Evolutionary conservation across 2,888 invertebrate genomes (phyloP).

Genomic region (Drosophila paucipuncta): DNA sequence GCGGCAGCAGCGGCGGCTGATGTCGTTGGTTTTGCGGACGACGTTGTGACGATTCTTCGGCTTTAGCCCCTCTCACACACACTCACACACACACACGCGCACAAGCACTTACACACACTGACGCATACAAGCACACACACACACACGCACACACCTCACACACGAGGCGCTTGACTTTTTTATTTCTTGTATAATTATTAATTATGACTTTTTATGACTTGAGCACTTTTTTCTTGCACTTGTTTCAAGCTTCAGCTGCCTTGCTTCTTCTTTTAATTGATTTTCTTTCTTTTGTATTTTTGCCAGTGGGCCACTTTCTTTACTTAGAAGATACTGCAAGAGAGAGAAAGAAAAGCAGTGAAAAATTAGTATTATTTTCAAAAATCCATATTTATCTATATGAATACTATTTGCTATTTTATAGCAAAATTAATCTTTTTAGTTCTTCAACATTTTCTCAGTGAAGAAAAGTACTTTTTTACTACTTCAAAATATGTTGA

Average conservation of each 20-base stretch:
- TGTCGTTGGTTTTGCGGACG: slow-evolving; percentile 78
- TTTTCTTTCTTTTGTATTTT: slow-evolving; percentile 16
- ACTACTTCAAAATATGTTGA: not conserved
- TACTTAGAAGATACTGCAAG: slow-evolving; percentile 41
- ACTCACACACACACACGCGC: slow-evolving; percentile 28
- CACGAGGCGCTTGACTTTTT: slow-evolving; percentile 7
- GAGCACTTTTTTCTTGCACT: slow-evolving; percentile 54
- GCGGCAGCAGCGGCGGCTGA: slow-evolving; percentile 80
- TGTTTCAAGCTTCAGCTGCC: slow-evolving; percentile 11
- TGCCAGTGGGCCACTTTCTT: slow-evolving; percentile 27
- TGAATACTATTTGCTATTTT: no score
- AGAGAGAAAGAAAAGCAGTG: not conserved
- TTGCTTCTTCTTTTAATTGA: slow-evolving; percentile 7
- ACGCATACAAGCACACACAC: slow-evolving; percentile 30
- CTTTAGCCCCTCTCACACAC: slow-evolving; percentile 24
- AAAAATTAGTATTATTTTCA: slow-evolving; percentile 8
- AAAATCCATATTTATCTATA: no score
- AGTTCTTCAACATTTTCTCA: not conserved
- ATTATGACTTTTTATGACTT: slow-evolving; percentile 26
- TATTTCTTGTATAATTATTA: slow-evolving; percentile 21
- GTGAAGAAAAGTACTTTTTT: not conserved
- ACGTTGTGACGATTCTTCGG: slow-evolving; percentile 70
- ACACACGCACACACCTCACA: slow-evolving; percentile 39
- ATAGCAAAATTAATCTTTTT: no score
- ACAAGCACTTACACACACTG: slow-evolving; percentile 23